These are phyloP conservation scores for Sycophila texana DNA, from an alignment of 2,888 invertebrate genomes.

Conservation along the genomic window DNA sequence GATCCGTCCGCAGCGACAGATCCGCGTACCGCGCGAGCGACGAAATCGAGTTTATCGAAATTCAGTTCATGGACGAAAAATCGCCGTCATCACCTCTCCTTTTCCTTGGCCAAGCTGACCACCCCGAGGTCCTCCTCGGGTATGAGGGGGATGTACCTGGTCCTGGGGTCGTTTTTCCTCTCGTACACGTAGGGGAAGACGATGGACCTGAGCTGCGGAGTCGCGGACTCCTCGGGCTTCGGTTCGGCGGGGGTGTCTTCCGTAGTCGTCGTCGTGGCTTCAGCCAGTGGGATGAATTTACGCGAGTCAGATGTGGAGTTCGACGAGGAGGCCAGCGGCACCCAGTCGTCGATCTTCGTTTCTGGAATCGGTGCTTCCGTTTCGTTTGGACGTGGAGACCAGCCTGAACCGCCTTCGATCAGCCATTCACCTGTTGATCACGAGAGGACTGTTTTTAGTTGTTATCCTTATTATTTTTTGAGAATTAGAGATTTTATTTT, in stretches of 20 bases:
- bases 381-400: conserved; percentile 61
- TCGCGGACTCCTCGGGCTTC: conserved; percentile 52
- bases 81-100: conserved; percentile 61
- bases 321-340: conserved; percentile 58
- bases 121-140: conserved; percentile 69
- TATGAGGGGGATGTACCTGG: conserved; percentile 73
- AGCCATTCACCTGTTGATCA: conserved; percentile 67
- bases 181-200: conserved; percentile 73
- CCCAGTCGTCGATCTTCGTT: conserved; percentile 68
- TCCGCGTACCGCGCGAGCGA: no score
- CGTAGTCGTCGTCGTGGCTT: background rate
- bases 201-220: conserved; percentile 60
- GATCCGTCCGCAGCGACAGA: no score
- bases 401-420: conserved; percentile 61
- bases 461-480: background rate
- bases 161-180: conserved; percentile 69
- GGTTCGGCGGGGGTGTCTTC: conserved; percentile 29
- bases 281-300: conserved; percentile 69
- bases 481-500: no score
- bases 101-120: conserved; percentile 60
- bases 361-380: conserved; percentile 57
- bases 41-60: no score
- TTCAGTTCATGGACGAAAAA: no score
- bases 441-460: background rate
- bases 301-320: conserved; percentile 42